Percentiles rank a stretch among this genome's conserved stretches.
Conservation (phyloP, 2,797 vertebrate species). For the Pseudochromis fuscus region DNA sequence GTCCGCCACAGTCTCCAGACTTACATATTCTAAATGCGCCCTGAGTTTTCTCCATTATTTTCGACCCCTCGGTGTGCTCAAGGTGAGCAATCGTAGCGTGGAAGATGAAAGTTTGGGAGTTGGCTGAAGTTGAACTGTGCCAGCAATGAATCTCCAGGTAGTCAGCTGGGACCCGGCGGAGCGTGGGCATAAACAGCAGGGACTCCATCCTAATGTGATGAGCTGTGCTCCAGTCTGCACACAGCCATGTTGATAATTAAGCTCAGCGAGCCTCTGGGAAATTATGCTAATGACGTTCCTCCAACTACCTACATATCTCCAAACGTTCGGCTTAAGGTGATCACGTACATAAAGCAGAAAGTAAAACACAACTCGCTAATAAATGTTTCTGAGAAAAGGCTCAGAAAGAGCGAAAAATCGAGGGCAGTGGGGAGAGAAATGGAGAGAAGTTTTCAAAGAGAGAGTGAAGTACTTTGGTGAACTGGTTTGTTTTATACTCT, state of each 20-base stretch:
- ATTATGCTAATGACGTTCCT: slow-evolving; percentile 79
- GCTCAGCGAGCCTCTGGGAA: slow-evolving; percentile 81
- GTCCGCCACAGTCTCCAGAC: neutral
- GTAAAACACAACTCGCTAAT: slow-evolving; percentile 25
- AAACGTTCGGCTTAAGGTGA: slow-evolving; percentile 70
- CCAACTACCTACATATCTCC: slow-evolving; percentile 66
- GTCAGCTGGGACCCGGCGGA: slow-evolving; percentile 69
- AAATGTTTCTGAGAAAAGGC: slow-evolving; percentile 35
- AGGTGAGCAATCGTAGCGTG: slow-evolving; percentile 30
- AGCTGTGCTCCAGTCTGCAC: slow-evolving; percentile 72
- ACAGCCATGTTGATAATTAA: slow-evolving; percentile 81
- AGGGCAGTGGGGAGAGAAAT: neutral
- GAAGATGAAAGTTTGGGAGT: slow-evolving; percentile 64
- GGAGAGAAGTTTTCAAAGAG: slow-evolving; percentile 14
- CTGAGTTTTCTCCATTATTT: slow-evolving; percentile 27
- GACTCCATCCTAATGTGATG: slow-evolving; percentile 78
- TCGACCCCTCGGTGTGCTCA: slow-evolving; percentile 25
- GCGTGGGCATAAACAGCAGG: slow-evolving; percentile 73
- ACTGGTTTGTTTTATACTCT: neutral
- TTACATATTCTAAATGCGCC: slow-evolving; percentile 7
- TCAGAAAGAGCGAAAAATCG: neutral
- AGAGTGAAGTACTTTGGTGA: neutral
- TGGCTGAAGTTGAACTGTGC: slow-evolving; percentile 59
- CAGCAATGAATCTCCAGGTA: slow-evolving; percentile 71
- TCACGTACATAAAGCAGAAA: slow-evolving; percentile 34